Conservation (phyloP, 2,888 invertebrate genomes). For the Euplexia lucipara region DNA sequence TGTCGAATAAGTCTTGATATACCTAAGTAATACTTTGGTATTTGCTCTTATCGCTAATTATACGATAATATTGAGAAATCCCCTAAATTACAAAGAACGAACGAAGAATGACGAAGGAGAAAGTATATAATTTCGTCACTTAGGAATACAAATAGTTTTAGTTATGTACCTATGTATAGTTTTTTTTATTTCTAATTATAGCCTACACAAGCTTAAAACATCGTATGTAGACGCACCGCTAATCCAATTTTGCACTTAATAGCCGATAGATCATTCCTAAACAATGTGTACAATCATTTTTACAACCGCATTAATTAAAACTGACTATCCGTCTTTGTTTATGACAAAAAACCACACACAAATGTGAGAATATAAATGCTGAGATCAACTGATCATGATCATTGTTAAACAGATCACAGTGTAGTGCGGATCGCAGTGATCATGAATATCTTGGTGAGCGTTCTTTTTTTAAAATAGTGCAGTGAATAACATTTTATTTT, state of each 20-base stretch:
- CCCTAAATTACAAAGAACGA: conserved; percentile 21
- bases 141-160: no score
- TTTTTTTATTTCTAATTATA: neutral
- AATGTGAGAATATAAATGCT: conserved; percentile 73
- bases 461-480: conserved; percentile 44
- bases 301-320: conserved; percentile 61
- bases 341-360: conserved; percentile 56
- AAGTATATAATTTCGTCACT: no score
- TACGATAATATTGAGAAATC: conserved; percentile 42
- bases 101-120: no score
- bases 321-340: conserved; percentile 54
- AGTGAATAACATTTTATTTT: conserved; percentile 25
- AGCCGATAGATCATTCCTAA: conserved; percentile 38
- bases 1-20: conserved; percentile 33
- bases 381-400: conserved; percentile 67
- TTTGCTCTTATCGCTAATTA: conserved; percentile 35
- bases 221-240: conserved; percentile 20
- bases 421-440: conserved; percentile 65
- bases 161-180: no score
- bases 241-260: conserved; percentile 35
- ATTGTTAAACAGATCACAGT: conserved; percentile 66
- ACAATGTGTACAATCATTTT: conserved; percentile 50
- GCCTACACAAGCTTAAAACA: neutral
- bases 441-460: conserved; percentile 76
- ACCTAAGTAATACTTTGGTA: conserved; percentile 9